Evolutionary conservation across 2,113 vertebrate genomes (phyloP).

Genomic region (Prochilodus magdalenae): DNA sequence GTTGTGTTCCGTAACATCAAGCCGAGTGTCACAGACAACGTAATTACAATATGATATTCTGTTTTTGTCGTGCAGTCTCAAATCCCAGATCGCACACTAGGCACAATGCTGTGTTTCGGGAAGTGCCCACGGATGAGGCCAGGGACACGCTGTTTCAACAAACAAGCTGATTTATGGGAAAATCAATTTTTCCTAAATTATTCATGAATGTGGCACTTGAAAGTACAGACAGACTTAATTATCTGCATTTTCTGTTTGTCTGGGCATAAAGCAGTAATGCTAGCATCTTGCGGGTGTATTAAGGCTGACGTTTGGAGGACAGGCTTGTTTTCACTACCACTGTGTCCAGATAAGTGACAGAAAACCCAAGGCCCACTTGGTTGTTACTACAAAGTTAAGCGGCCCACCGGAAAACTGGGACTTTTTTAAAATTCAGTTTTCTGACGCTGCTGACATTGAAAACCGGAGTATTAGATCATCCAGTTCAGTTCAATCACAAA

Average conservation of each 20-base stretch:
- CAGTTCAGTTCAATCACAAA: no score
- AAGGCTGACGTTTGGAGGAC: neutral
- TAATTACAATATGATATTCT: neutral
- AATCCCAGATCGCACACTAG: neutral
- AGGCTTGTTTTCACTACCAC: no score
- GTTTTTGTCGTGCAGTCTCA: neutral
- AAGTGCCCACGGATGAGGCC: constrained; percentile 4
- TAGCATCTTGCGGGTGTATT: neutral
- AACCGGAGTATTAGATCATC: no score
- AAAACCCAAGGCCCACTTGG: no score
- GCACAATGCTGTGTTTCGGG: neutral
- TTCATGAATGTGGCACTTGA: constrained; percentile 29
- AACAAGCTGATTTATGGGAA: constrained; percentile 29
- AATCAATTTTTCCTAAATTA: constrained; percentile 49
- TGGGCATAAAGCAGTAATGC: neutral
- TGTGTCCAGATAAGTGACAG: no score
- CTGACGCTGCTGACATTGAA: no score
- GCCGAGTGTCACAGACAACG: neutral
- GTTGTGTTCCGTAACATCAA: neutral
- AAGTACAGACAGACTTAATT: constrained; percentile 40
- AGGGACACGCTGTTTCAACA: constrained; percentile 5
- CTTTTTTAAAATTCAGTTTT: no score
- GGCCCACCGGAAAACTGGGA: no score
- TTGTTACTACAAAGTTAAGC: no score
- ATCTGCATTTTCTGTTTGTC: constrained; percentile 25